Evolutionary conservation across 2,888 invertebrate genomes (phyloP), one percentile per base, ranked within the genome.

Genomic region (Epinotia brunnichana): DNA sequence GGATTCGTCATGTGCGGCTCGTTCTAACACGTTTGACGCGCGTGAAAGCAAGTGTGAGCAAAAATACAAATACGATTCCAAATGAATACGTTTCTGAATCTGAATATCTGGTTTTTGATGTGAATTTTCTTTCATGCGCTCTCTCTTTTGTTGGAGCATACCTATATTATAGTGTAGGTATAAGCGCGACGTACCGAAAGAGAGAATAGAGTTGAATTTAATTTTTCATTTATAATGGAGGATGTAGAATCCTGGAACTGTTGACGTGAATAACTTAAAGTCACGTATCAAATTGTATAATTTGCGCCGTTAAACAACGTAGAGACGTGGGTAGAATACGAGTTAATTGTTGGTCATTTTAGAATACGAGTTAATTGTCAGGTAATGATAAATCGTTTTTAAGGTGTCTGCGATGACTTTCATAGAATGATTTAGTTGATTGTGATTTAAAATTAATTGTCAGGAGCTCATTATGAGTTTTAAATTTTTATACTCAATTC

Each of bases 231-330:
- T 15, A 44, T 5, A 44, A 15, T 15, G 44, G 15, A 15, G n/a
- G 5, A 7, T n/a, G 48, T 35, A 35, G 35, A 35, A 35, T 35
- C 9, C 9, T 9, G 48, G 48, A 13, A 48, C 35, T 35, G 48
- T 48, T 44, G 13, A 41, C 41, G 41, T 41, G 41, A 41, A 41
- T 41, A 41, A 13, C 41, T 41, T 41, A 41, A 41, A 3, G 41
- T 13, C 48, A 48, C 48, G n/a, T 48, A 48, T n/a, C n/a, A n/a
- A 48, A 48, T n/a, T 48, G 48, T n/a, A 48, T 48, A 48, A 48
- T 48, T 48, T 48, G n/a, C n/a, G n/a, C 15, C 7, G 48, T 44
- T 3, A 44, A 44, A 44, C 44, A 15, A 44, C 44, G 44, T 5
- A n/a, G 48, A n/a, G n/a, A 15, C 48, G 48, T 48, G 48, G 48